Evolutionary conservation across 2,797 vertebrate genomes (phyloP), one percentile per base, ranked within the genome.

Genomic region (Sebastolobus altivelis): DNA sequence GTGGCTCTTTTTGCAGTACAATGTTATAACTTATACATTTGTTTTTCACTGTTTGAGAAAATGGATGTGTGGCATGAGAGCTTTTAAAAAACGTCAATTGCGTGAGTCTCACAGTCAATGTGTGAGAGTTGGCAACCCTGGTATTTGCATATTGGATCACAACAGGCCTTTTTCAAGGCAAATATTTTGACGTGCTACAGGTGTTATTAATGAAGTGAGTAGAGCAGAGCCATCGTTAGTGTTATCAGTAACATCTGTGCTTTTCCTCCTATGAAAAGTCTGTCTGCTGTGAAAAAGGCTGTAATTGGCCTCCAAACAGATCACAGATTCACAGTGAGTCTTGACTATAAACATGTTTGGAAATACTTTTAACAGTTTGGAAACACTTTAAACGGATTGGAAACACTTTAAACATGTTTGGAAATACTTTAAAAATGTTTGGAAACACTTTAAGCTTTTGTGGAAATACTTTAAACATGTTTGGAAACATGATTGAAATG

Each of bases 1-100:
- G 6, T 46, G 43, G 0, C 16, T 0, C 6, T 46, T 46, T 46
- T 18, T 46, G 43, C 43, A 46, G 14, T 16, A 18, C 43, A 46
- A 46, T 18, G 43, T 46, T 46, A 18, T 6, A 46, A 46, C 43
- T 46, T 18, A 18, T 18, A 46, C 43, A 46, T 46, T 46, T 46
- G 16, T 46, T 46, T 46, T 46, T 46, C 43, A 46, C 43, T 46
- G 16, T 46, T 14, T 46, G 16, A 46, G 43, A 46, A 46, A 46
- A 46, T 46, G 43, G 43, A 46, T n/a, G 8, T 52, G 20, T 52
- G 20, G 2, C 49, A n/a, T n/a, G 8, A 52, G 3, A 52, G 18
- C 49, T 20, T 52, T 20, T 52, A 18, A 52, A 52, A 52, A 52
- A n/a, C n/a, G 49, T 2, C 20, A 52, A n/a, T 52, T 52, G 49